Conservation (phyloP, 2,113 vertebrate genomes). For the Grus americana region DNA sequence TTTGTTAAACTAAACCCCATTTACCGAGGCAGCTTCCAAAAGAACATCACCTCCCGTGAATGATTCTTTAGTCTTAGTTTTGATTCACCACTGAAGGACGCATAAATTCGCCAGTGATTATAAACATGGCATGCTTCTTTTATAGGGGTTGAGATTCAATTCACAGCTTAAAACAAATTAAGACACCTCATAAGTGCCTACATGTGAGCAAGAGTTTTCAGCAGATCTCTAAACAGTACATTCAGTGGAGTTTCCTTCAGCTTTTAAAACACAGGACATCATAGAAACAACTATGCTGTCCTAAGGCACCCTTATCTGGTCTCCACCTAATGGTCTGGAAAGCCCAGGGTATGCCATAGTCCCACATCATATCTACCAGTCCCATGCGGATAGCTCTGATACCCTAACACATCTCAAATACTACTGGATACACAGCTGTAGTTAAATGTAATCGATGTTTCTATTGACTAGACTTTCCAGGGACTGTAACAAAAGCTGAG, state of each 20-base stretch:
- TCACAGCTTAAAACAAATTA: neutral
- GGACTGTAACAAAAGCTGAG: neutral
- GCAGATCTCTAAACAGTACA: neutral
- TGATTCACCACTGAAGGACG: neutral
- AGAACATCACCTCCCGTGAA: neutral
- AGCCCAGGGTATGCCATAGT: neutral
- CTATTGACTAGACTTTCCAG: neutral
- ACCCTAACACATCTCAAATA: neutral
- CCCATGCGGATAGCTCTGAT: neutral
- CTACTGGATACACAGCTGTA: fast-evolving
- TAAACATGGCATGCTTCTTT: neutral
- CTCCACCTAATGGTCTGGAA: neutral
- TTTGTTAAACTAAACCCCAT: neutral
- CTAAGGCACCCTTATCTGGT: neutral
- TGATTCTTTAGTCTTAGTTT: neutral
- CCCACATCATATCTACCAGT: neutral
- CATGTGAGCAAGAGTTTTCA: neutral
- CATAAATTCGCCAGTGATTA: neutral
- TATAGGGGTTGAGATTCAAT: neutral
- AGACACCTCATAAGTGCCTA: neutral
- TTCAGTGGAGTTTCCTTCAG: neutral
- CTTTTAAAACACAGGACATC: neutral
- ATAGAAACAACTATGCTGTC: neutral
- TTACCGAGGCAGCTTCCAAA: neutral
- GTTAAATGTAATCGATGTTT: neutral